Base-by-base conservation (phyloP, 2,888 invertebrate species). In the Heterodera filipjevi region DNA sequence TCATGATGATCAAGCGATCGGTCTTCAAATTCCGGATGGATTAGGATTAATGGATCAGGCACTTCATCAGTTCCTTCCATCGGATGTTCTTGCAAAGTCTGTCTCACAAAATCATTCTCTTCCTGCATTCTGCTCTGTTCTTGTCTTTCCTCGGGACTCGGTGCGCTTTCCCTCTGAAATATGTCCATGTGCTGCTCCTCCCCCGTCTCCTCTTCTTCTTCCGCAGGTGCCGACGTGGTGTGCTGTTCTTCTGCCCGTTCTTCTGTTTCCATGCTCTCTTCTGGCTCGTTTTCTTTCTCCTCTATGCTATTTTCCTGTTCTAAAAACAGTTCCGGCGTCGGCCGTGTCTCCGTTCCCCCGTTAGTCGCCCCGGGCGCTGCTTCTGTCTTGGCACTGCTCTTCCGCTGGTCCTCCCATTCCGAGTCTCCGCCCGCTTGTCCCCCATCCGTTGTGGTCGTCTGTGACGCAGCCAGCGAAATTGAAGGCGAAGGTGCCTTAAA, bases 391-490 rank as follows among this genome's bases (percentile, higher is more conserved):
- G 64, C 35, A 53, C 72, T 73, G 46, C 44, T 35, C 5, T 81
- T 81, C 2, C n/a, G 71, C 32, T 81, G 82, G n/a, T 64, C 66
- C 33, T 79, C 79, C 66, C 22, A 68, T 68, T 77, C 79, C 8
- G 79, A 79, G 46, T 71, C 72, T 14, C 39, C 71, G 35, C 49
- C 59, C n/a, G 66, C 39, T 33, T 70, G 77, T 0, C 70, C 77
- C 2, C 70, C 77, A 19, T 77, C 77, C 12, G 77, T 68, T 44
- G 77, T 77, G n/a, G 70, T 70, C 22, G 77, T 77, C 19, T 70
- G 68, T 27, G 77, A 77, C 27, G 68, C 77, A 44, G 77, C 68
- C n/a, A 70, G 64, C n/a, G 75, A 75, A 59, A 75, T 64, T 19
- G 75, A 75, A 2, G 75, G 75, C 2, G 75, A 75, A 12, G 75